Base-by-base conservation (phyloP, 2,113 vertebrate genomes). In the Trochalopteron elliotii region DNA sequence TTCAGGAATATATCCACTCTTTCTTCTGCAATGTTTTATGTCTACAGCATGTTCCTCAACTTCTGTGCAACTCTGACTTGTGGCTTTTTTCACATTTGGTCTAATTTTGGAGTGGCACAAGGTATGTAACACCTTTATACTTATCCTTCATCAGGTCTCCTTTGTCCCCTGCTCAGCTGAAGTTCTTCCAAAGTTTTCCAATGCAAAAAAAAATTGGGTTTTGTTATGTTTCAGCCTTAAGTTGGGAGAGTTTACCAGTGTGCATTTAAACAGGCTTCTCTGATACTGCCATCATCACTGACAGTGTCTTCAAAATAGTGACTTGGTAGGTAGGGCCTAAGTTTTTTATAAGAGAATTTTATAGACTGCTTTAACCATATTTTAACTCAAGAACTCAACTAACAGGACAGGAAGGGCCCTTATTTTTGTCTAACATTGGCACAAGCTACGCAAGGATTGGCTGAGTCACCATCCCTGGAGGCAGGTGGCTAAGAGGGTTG, bases 51-150 rank as follows among this genome's bases (percentile, higher is more conserved):
- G 6, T 12, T 8, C 8, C 31, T 64, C 12, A 81, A 69, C 15
- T 55, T 13, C 39, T 18, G 5, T 4, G 10, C 10, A 77, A 4
- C 5, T 25, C 19, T 28, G 27, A 53, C 8, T 2, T 59, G 24
- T 15, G 15, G 4, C 8, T 52, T 76, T 82, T 86, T 83, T 33
- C 35, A 90, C 19, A 14, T 72, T 9, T 35, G 7, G 13, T 22
- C 21, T 22, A 27, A 57, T 72, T 87, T 9, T 71, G 31, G 28
- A 90, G 59, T 9, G 15, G 42, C 5, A 33, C 18, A 19, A 75
- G 2, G 22, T 28, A 65, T 1, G 0, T 0, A 6, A 83, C 0
- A 3, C 33, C 18, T 87, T 56, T 24, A 12, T 10, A 44, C 22
- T 35, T 19, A 69, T 17, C 49, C n/a, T 82, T 68, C 15, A 68